Evolutionary conservation across 2,113 vertebrate genomes (phyloP), one percentile per base, ranked within the genome.

Genomic region (Anhinga rufa): DNA sequence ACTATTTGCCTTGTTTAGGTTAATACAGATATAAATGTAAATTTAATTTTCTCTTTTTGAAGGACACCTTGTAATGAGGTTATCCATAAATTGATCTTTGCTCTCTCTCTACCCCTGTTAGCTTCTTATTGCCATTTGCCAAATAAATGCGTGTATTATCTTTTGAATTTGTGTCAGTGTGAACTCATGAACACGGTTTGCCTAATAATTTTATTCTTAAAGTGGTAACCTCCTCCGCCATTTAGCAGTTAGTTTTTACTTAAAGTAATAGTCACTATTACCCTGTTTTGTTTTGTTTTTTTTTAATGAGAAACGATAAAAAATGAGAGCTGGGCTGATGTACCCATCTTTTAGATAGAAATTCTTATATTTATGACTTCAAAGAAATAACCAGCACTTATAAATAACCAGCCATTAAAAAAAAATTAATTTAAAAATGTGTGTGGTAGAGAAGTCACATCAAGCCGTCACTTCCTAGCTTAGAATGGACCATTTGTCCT

Each of bases 31-130:
- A 83, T 36, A 64, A 87, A 90, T 48, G 36, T 48, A 86, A 83
- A 86, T 92, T 77, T 82, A 1, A 40, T 66, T 79, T 90, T 88
- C 19, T 64, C 18, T 42, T 82, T 62, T 65, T 64, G 82, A 95
- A 96, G 79, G 71, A 32, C 52, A 69, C 3, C 10, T 93, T 86
- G 10, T 91, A 92, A 95, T 86, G 49, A 81, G 64, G 74, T 95
- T 92, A 94, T 65, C 26, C 9, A 11, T 32, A 72, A 76, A 86
- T 4, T 71, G 52, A 86, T 92, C 32, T 90, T 96, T 80, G 44
- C 68, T 82, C 22, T 62, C 42, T 88, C 86, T 80, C 80, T 81
- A 40, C 24, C 18, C 14, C 22, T 65, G 16, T 65, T 91, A 83
- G 18, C 36, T 70, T 83, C 83, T 70, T 69, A 17, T 40, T 88